phyloP scores from a whole-genome alignment of 2,113 vertebrate species.

The Phocoena phocoena region DNA sequence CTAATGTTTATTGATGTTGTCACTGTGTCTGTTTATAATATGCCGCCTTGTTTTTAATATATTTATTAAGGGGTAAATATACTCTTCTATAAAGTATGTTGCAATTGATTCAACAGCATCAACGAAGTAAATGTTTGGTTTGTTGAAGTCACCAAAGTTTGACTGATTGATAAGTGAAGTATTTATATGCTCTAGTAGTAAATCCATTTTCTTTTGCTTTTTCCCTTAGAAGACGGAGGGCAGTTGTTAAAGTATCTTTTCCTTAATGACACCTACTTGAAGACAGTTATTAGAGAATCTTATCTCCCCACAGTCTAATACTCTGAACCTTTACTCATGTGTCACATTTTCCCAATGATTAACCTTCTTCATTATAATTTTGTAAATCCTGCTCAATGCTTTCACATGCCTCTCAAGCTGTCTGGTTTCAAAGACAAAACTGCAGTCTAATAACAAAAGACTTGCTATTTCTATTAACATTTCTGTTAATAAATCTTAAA shows the following conservation, averaged over 20 bases:
- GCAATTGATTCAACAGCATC: background rate
- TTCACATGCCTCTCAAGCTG: background rate
- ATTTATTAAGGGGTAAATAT: background rate
- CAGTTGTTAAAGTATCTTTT: background rate
- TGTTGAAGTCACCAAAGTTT: background rate
- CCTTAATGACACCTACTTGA: background rate
- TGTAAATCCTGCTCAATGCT: background rate
- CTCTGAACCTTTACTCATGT: background rate
- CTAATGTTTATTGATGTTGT: background rate
- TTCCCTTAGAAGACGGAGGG: background rate
- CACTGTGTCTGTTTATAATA: background rate
- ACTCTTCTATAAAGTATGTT: background rate
- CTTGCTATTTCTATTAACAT: background rate
- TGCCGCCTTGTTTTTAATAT: background rate
- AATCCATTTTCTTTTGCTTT: background rate
- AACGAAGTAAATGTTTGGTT: background rate
- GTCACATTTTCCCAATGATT: slow-evolving; percentile 16
- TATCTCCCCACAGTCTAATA: background rate
- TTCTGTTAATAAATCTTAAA: slow-evolving; percentile 18
- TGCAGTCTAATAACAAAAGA: background rate
- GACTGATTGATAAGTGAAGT: background rate
- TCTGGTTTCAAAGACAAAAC: background rate
- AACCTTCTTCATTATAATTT: background rate
- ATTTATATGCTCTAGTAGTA: background rate
- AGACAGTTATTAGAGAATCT: background rate